Conservation (phyloP, 1,140 invertebrate genomes). For the Hesperophylax magnus region DNA sequence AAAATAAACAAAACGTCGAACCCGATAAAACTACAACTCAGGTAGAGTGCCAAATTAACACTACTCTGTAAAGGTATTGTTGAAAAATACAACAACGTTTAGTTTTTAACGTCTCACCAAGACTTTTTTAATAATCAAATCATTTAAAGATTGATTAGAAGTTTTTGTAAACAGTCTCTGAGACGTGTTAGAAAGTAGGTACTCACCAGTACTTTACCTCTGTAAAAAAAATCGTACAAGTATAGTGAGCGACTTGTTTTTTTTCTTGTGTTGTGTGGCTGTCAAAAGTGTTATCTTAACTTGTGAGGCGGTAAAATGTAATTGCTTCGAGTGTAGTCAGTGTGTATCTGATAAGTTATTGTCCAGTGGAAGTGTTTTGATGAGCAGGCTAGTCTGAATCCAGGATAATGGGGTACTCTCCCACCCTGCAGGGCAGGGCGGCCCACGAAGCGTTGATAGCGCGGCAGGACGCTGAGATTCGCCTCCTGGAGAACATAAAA, state of each 20-base stretch:
- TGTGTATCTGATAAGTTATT: neutral
- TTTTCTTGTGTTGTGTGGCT: neutral
- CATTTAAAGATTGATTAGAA: too few relatives aligned
- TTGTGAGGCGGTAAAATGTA: conserved; percentile 28
- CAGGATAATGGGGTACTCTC: conserved; percentile 85
- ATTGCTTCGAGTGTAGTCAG: neutral
- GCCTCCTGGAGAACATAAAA: conserved; percentile 90
- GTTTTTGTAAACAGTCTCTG: neutral
- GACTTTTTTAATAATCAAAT: neutral
- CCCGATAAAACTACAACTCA: conserved; percentile 15
- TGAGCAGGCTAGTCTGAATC: neutral
- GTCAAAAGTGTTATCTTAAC: conserved; percentile 2
- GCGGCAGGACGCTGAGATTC: conserved; percentile 91
- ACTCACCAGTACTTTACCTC: too few relatives aligned
- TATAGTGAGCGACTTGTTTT: neutral
- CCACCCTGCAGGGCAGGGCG: conserved; percentile 83
- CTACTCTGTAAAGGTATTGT: neutral
- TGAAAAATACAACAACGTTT: neutral
- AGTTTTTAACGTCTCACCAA: neutral
- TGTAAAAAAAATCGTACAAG: neutral
- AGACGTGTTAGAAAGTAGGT: neutral
- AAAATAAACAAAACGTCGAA: conserved; percentile 39
- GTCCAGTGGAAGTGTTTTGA: conserved; percentile 8
- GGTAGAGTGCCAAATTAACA: conserved; percentile 39
- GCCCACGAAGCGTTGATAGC: conserved; percentile 89